Conservation (phyloP, 1,140 invertebrate genomes). For the Cataglyphis hispanica region DNA sequence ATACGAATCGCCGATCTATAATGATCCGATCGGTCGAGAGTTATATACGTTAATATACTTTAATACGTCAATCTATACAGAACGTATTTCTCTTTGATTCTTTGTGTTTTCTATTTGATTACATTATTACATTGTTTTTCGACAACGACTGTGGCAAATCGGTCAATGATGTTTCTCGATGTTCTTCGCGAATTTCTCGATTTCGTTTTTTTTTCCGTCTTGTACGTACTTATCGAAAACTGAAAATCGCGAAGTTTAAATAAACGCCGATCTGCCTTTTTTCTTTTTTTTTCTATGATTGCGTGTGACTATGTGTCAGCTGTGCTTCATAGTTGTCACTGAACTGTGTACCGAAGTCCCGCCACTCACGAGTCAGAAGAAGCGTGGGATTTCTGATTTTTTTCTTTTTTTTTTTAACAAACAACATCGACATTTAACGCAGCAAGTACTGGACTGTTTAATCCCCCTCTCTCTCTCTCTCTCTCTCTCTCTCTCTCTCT, state of each 20-base stretch:
- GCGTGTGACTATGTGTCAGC: neutral
- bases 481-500: too few relatives aligned
- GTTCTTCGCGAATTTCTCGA: slow-evolving; percentile 12
- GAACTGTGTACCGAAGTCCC: slow-evolving; percentile 62
- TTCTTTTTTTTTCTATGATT: neutral
- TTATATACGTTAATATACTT: slow-evolving; percentile 30
- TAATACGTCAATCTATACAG: slow-evolving; percentile 30
- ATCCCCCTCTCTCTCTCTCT: too few relatives aligned
- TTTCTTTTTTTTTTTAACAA: slow-evolving; percentile 55
- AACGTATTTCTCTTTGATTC: slow-evolving; percentile 39
- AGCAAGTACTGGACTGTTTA: slow-evolving; percentile 31
- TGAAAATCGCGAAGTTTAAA: slow-evolving; percentile 21
- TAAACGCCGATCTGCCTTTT: neutral
- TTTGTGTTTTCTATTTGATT: slow-evolving; percentile 38
- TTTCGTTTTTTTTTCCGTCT: slow-evolving; percentile 4
- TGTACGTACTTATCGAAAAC: neutral
- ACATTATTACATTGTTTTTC: slow-evolving; percentile 11
- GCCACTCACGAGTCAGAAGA: slow-evolving; percentile 59
- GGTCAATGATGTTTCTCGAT: slow-evolving; percentile 18
- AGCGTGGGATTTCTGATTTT: slow-evolving; percentile 52
- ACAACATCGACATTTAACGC: slow-evolving; percentile 71
- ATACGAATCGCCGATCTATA: slow-evolving; percentile 5
- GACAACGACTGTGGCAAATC: slow-evolving; percentile 29
- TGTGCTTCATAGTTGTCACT: neutral
- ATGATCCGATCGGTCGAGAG: slow-evolving; percentile 36